Evolutionary conservation across 2,113 vertebrate species (phyloP).

Genomic region (Oncorhynchus kisutch): DNA sequence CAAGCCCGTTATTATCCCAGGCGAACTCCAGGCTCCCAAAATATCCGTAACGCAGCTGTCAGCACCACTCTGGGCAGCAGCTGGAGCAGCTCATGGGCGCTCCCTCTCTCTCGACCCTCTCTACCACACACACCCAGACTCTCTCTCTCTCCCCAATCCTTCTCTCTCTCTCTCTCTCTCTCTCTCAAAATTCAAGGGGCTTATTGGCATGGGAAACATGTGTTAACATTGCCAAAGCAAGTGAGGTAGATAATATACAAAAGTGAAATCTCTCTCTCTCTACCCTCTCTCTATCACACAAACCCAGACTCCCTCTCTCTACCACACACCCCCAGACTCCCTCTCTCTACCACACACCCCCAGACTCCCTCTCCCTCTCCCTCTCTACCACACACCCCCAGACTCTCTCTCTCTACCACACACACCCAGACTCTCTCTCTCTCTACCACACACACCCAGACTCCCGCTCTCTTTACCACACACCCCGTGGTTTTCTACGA

Average conservation of each 20-base stretch:
- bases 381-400: too few relatives aligned
- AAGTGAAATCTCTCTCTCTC: not conserved
- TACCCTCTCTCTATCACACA: too few relatives aligned
- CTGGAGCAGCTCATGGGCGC: conserved; percentile 45
- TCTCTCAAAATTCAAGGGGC: too few relatives aligned
- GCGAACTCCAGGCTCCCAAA: conserved; percentile 55
- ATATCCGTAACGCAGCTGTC: conserved; percentile 66
- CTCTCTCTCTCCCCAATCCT: not conserved
- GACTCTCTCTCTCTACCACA: too few relatives aligned
- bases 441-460: conserved; percentile 13
- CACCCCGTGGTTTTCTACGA: conserved; percentile 1
- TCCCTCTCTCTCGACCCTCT: conserved; percentile 30
- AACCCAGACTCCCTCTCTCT: conserved; percentile 12
- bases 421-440: too few relatives aligned
- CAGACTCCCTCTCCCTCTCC: conserved; percentile 16
- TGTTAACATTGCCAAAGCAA: too few relatives aligned
- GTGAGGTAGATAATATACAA: too few relatives aligned
- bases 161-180: not conserved
- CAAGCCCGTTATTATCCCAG: conserved; percentile 65
- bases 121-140: not conserved
- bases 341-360: not conserved
- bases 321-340: too few relatives aligned
- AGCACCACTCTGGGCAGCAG: conserved; percentile 58
- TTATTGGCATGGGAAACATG: too few relatives aligned
- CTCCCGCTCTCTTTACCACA: conserved; percentile 13